phyloP scores from a whole-genome alignment of 2,888 invertebrate species.

The Didymodactylos carnosus region DNA sequence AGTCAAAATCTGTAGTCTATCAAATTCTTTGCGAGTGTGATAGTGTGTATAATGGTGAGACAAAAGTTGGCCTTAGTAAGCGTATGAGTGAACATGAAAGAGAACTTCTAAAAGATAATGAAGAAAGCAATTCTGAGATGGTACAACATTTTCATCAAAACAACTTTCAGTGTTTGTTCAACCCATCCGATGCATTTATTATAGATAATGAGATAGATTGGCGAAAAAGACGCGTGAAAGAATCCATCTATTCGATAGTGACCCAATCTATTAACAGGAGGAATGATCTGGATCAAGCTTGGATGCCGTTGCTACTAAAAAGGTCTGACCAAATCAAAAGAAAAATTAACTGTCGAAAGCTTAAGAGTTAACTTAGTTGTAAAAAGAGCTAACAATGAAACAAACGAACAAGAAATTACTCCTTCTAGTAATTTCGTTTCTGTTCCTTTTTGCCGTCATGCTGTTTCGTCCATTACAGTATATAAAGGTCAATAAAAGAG shows the following conservation, averaged over 20 bases:
- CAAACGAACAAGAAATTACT: too few relatives aligned
- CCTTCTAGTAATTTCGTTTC: too few relatives aligned
- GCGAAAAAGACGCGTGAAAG: not conserved
- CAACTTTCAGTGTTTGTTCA: not conserved
- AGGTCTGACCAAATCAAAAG: not conserved
- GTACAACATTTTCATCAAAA: not conserved
- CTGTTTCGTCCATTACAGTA: too few relatives aligned
- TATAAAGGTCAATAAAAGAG: too few relatives aligned
- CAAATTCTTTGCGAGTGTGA: not conserved
- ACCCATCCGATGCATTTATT: not conserved
- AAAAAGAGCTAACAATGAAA: too few relatives aligned
- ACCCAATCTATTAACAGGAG: not conserved
- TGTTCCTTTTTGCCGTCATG: too few relatives aligned
- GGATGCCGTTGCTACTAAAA: not conserved
- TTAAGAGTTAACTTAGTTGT: too few relatives aligned
- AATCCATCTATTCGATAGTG: not conserved
- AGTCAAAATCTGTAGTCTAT: not conserved
- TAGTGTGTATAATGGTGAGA: not conserved
- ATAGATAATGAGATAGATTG: not conserved
- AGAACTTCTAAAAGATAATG: not conserved
- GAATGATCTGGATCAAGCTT: not conserved
- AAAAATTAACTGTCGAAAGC: too few relatives aligned
- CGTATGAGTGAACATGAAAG: not conserved
- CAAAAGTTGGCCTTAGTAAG: not conserved
- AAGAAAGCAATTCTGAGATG: not conserved